phyloP scores from a whole-genome alignment of 2,113 vertebrate species.

The Neolamprologus tretocephalus region DNA sequence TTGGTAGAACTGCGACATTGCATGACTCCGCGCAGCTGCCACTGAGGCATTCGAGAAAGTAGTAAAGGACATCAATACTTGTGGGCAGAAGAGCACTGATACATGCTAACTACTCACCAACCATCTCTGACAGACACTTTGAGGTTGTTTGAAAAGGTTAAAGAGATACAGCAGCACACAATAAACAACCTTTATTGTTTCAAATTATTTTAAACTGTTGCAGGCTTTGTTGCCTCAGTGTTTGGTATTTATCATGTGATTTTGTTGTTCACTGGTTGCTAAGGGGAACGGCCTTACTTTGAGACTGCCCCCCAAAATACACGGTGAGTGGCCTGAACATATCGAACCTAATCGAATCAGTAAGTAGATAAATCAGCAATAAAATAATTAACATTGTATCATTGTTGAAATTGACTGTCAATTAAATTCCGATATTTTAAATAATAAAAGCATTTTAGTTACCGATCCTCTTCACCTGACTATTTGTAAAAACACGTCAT shows the following conservation, averaged over 20 bases:
- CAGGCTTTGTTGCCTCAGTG: fast-evolving
- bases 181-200: not conserved
- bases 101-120: not conserved
- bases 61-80: not conserved
- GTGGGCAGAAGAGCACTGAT: not conserved
- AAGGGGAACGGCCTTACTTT: not conserved
- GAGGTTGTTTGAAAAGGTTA: not conserved
- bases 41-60: not conserved
- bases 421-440: not conserved
- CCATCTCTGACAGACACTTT: not conserved
- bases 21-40: not conserved
- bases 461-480: fast-evolving
- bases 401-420: not conserved
- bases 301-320: not conserved
- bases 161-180: not conserved
- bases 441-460: not conserved
- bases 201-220: not conserved
- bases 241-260: not conserved
- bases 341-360: not conserved
- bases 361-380: fast-evolving
- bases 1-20: constrained; percentile 14
- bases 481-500: not conserved
- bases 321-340: not conserved
- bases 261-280: not conserved
- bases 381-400: not conserved